These are phyloP conservation scores for Rhineura floridana DNA, from an alignment of 2,113 vertebrate species.

Conservation along the genomic window DNA sequence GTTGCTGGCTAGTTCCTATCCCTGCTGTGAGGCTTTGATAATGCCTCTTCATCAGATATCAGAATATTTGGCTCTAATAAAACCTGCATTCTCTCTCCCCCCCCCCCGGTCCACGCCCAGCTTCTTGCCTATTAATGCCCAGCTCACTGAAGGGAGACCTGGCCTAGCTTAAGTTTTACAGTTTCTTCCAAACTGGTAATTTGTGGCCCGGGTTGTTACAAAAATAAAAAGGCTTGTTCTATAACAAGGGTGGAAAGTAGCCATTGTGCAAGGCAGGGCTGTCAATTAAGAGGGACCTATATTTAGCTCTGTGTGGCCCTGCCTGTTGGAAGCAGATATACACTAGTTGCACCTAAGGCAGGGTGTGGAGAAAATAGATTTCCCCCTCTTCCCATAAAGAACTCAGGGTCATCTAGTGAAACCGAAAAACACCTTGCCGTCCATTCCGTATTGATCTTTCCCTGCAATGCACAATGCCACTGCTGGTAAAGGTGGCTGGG, in stretches of 20 bases:
- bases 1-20: neutral
- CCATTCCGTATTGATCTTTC: neutral
- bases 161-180: neutral
- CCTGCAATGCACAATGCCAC: neutral
- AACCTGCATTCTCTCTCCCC: neutral
- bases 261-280: slow-evolving; percentile 64
- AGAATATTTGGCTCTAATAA: neutral
- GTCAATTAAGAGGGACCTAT: slow-evolving; percentile 65
- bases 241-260: slow-evolving; percentile 65
- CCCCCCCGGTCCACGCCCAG: neutral
- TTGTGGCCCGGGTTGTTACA: slow-evolving; percentile 69
- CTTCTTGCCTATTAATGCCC: neutral
- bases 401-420: neutral
- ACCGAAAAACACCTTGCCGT: neutral
- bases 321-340: slow-evolving; percentile 33
- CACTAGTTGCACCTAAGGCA: neutral
- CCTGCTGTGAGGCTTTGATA: neutral
- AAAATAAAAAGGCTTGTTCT: slow-evolving; percentile 74
- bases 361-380: neutral
- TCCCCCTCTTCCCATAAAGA: neutral
- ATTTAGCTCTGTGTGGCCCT: slow-evolving; percentile 60
- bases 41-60: neutral
- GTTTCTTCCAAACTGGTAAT: slow-evolving; percentile 57
- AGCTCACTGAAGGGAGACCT: slow-evolving; percentile 15
- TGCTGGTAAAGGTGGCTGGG: neutral